Percentiles rank a stretch among this genome's conserved stretches.
Evolutionary conservation across 2,888 invertebrate genomes (phyloP).

Genomic region (Lobophora halterata): DNA sequence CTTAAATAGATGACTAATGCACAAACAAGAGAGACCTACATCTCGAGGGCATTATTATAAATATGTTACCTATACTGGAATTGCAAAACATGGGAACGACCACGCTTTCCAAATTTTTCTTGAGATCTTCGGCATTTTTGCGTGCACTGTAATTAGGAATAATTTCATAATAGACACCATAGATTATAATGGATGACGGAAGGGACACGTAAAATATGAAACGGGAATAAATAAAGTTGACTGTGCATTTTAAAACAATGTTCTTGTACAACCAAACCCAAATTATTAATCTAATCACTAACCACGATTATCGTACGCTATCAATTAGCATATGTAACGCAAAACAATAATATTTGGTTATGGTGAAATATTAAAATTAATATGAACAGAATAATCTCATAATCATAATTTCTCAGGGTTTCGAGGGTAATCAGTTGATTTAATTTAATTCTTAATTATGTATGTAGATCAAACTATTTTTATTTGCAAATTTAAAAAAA

Average conservation of each 20-base stretch:
- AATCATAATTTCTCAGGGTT: constrained; percentile 3
- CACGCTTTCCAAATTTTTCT: constrained; percentile 95
- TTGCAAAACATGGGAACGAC: constrained; percentile 99
- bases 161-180: constrained; percentile 78
- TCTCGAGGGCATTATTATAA: constrained; percentile 79
- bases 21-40: constrained; percentile 70
- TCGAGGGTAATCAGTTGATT: no score
- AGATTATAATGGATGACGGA: constrained; percentile 45
- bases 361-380: no score
- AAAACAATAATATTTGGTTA: no score
- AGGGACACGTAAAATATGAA: constrained; percentile 41
- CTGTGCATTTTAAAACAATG: constrained; percentile 6
- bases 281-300: constrained; percentile 5
- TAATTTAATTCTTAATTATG: no score
- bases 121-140: constrained; percentile 96
- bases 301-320: no score
- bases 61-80: constrained; percentile 87
- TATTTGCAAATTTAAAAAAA: no score
- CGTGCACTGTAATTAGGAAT: constrained; percentile 90
- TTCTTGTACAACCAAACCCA: constrained; percentile 1
- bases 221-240: constrained; percentile 6
- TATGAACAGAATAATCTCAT: neutral
- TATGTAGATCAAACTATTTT: no score
- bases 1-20: constrained; percentile 67
- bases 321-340: neutral